Base-by-base conservation (phyloP, 2,113 vertebrate species). In the Tragulus kanchil region DNA sequence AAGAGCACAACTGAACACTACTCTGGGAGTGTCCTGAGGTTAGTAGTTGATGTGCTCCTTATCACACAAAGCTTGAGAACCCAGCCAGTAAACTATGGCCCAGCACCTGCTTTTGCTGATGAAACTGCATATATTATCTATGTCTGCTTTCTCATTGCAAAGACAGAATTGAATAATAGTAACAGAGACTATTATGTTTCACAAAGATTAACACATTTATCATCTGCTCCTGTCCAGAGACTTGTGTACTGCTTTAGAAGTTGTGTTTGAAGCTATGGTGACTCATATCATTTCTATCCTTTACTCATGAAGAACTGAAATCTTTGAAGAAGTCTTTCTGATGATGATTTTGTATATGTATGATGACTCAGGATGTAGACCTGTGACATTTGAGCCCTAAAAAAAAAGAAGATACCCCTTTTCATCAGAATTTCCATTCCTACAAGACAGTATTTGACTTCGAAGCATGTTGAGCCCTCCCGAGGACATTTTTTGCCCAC, bases 251-350 rank as follows among this genome's bases (percentile, higher is more conserved):
- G 21, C 61, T 90, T 87, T 48, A 48, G 54, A 84, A 48, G 71
- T 26, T 16, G 5, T 36, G 13, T 79, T 87, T 77, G 77, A 92
- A 94, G 52, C 52, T 78, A 2, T 90, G 1, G 56, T 84, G 54
- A 90, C 23, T 86, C 21, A n/a, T 56, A 23, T 84, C 36, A 83
- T 71, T 89, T 89, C 15, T 58, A 58, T 13, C 48, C 54, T 48
- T 58, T 69, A 36, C 14, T 42, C 26, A 59, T 26, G 8, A 89
- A 81, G 36, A 69, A 5, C 28, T 28, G 42, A 69, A 82, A 81
- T 91, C 88, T 83, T 89, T 75, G 14, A 84, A 84, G 71, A 78
- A 88, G 54, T 25, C n/a, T 73, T 77, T 64, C n/a, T 94, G 61
- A 61, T 54, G 25, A 45, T 67, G 13, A 8, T 81, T 64, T 65